Evolutionary conservation across 2,113 vertebrate genomes (phyloP).

Genomic region (Sphyrna mokarran): DNA sequence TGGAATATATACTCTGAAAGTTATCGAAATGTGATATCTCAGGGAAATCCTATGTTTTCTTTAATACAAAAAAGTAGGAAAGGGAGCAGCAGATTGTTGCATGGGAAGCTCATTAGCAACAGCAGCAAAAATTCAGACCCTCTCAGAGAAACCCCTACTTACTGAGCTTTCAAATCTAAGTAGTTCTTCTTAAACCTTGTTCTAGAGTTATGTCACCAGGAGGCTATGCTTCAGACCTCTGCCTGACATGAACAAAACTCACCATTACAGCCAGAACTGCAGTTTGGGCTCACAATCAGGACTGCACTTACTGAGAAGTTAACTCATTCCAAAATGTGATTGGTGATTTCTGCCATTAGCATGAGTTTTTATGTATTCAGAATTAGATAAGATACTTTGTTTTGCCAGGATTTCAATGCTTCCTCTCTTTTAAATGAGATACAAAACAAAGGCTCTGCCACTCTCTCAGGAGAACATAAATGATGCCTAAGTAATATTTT

Average conservation of each 20-base stretch:
- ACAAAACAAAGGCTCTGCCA: too few relatives aligned
- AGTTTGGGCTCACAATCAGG: background rate
- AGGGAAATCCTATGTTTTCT: background rate
- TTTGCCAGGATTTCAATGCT: background rate
- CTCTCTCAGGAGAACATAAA: too few relatives aligned
- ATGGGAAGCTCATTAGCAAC: background rate
- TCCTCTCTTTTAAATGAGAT: background rate
- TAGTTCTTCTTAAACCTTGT: background rate
- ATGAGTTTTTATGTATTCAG: background rate
- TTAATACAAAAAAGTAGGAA: background rate
- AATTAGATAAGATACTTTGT: background rate
- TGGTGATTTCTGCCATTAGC: background rate
- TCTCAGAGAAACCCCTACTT: background rate
- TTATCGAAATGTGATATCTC: background rate
- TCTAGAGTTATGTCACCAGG: background rate
- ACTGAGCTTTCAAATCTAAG: background rate
- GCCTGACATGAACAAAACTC: background rate
- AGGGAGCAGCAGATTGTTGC: background rate
- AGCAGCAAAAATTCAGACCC: background rate
- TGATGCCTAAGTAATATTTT: too few relatives aligned
- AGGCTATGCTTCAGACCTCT: background rate
- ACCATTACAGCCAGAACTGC: background rate
- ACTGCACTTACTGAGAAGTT: background rate
- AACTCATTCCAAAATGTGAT: background rate
- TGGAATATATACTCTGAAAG: background rate